Evolutionary conservation across 2,113 vertebrate genomes (phyloP), one percentile per base, ranked within the genome.

Genomic region (Zosterops lateralis): DNA sequence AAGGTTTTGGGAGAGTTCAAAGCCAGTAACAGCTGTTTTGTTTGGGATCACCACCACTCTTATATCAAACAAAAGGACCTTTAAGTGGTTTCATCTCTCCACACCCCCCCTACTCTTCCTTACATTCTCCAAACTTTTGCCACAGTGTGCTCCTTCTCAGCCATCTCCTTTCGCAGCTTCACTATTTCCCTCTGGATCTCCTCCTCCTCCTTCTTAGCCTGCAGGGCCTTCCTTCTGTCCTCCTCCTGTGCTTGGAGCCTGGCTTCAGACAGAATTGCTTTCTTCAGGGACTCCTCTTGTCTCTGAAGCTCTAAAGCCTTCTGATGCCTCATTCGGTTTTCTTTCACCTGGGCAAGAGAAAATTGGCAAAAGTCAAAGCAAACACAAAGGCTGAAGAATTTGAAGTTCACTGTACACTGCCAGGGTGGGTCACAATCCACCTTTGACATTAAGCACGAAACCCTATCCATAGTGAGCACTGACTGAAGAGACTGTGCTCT

Each of bases 161-260:
- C 97, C 96, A 99, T 98, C 96, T 98, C 97, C 40, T 97, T 98
- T 53, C 98, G 97, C 77, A 99, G 97, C 70, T 97, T 98, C 86
- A 99, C 98, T 97, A 99, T 98, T 97, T 99, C 98, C 95, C 97
- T 98, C 91, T 98, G 98, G 85, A 99, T 97, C 82, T 97, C 97
- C 78, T 98, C 97, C 54, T 99, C 98, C 76, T 99, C 98, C 78
- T 96, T 98, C 75, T 86, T 97, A 47, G 96, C 97, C 87, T 98
- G 97, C 93, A 98, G 93, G 44, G 85, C 98, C 89, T 97, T 98
- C 93, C 86, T 98, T 75, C 65, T 97, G 67, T 98, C 97, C 61
- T 98, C 97, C 84, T 97, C 96, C 89, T 94, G 97, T 61, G 98
- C 97, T 87, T 96, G 97, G 72, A 89, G 96, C 93, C 95, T 98